These are phyloP conservation scores for Cephalopterus ornatus DNA, from an alignment of 2,113 vertebrate species.

Conservation along the genomic window DNA sequence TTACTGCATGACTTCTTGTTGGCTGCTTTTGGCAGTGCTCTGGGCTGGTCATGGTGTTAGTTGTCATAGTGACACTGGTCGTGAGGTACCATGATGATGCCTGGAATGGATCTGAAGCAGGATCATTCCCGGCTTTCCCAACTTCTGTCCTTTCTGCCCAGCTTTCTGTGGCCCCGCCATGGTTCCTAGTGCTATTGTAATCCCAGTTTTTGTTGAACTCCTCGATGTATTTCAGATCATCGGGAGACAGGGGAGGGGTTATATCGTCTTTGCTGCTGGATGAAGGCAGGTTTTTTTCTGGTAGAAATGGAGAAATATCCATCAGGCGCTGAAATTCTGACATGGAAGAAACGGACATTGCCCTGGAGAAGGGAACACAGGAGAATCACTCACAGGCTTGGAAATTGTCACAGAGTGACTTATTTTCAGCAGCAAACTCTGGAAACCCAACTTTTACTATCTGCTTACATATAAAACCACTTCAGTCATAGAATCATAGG, in stretches of 20 bases:
- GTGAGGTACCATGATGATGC: conserved; percentile 91
- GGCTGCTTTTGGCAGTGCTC: conserved; percentile 90
- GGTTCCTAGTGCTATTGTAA: conserved; percentile 65
- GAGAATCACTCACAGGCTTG: neutral
- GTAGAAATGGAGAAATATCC: conserved; percentile 96
- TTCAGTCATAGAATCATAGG: neutral
- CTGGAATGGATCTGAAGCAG: conserved; percentile 77
- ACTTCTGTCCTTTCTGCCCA: conserved; percentile 81
- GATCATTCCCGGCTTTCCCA: conserved; percentile 58
- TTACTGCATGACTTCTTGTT: conserved; percentile 63
- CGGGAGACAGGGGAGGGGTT: conserved; percentile 93
- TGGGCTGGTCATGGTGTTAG: conserved; percentile 88
- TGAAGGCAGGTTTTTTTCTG: conserved; percentile 82
- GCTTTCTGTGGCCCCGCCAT: conserved; percentile 61
- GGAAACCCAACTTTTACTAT: neutral
- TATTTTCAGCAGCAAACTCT: neutral
- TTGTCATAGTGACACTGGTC: conserved; percentile 92
- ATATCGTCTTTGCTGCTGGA: conserved; percentile 81
- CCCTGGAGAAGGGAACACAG: conserved; percentile 71
- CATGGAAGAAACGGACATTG: conserved; percentile 97
- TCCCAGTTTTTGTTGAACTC: conserved; percentile 96
- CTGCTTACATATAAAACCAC: neutral
- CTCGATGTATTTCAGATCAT: conserved; percentile 97
- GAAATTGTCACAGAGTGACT: neutral
- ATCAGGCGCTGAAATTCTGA: conserved; percentile 96